Percentiles rank a stretch among this genome's conserved stretches.
Conservation (phyloP, 2,888 invertebrate genomes). For the Leptogaster cylindrica region DNA sequence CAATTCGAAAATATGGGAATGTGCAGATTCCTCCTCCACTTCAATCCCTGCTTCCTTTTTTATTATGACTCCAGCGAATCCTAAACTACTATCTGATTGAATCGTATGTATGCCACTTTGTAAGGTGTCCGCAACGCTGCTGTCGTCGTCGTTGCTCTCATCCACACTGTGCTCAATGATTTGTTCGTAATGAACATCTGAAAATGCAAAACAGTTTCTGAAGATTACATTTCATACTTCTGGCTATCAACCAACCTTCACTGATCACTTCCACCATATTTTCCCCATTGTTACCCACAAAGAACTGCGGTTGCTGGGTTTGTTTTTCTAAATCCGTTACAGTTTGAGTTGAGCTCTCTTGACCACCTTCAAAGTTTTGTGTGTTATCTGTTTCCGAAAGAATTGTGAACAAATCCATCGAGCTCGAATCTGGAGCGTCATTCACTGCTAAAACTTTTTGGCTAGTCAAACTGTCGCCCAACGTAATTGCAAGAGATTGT, state of each 20-base stretch:
- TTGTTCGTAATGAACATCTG: slow-evolving; percentile 34
- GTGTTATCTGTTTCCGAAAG: not conserved
- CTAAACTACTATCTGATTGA: not conserved
- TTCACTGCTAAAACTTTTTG: too few species aligned
- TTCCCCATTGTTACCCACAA: slow-evolving; percentile 41
- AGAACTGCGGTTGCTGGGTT: slow-evolving; percentile 41
- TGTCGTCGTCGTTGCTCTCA: slow-evolving; percentile 12
- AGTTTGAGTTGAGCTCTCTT: not conserved
- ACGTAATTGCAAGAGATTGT: slow-evolving; percentile 44
- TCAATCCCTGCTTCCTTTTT: not conserved
- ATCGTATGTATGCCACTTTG: not conserved
- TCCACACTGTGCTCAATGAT: slow-evolving; percentile 24
- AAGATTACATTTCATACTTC: not conserved
- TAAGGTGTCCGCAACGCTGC: not conserved
- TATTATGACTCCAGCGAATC: too few species aligned
- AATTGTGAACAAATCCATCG: not conserved
- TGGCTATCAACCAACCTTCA: slow-evolving; percentile 44
- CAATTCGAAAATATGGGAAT: not conserved
- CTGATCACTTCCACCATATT: slow-evolving; percentile 48
- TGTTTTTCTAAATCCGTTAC: not conserved
- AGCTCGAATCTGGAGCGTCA: slow-evolving; percentile 9
- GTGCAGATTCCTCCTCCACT: not conserved
- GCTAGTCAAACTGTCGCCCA: slow-evolving; percentile 45
- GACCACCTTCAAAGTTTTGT: slow-evolving; percentile 1
- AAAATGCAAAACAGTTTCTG: too few species aligned